A percentile compares a stretch with the other conserved stretches of the same genome.
These are phyloP conservation scores for Fregetta grallaria DNA, from an alignment of 2,113 vertebrate genomes.

Conservation along the genomic window DNA sequence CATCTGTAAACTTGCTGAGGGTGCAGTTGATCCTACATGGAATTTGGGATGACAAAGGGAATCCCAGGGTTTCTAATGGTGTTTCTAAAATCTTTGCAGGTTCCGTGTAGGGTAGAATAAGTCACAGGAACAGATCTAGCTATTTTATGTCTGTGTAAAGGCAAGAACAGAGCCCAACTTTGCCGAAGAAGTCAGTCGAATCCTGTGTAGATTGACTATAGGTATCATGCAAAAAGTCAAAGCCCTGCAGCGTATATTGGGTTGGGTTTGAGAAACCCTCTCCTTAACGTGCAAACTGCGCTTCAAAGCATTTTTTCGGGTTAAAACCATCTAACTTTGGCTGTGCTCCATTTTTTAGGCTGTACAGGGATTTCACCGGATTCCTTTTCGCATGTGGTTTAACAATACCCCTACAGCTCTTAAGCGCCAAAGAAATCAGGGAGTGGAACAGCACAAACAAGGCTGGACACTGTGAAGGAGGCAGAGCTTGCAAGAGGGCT, in stretches of 20 bases:
- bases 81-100: background rate
- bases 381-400: slow-evolving; percentile 13
- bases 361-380: background rate
- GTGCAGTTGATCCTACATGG: too few relatives aligned
- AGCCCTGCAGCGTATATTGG: background rate
- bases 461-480: background rate
- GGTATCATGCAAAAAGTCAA: background rate
- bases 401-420: background rate
- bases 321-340: background rate
- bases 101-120: background rate
- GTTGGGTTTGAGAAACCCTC: background rate
- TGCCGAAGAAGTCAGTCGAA: background rate
- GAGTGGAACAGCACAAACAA: background rate
- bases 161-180: background rate
- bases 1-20: too few relatives aligned
- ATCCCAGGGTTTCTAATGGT: background rate
- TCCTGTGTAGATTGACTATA: background rate
- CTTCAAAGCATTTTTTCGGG: background rate
- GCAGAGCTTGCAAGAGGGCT: background rate
- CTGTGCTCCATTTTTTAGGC: background rate
- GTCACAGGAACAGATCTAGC: background rate
- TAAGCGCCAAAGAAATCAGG: background rate
- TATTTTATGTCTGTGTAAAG: background rate
- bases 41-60: background rate
- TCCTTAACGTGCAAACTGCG: background rate